phyloP scores from a whole-genome alignment of 2,113 vertebrate species.

The Diphyllodes magnificus region DNA sequence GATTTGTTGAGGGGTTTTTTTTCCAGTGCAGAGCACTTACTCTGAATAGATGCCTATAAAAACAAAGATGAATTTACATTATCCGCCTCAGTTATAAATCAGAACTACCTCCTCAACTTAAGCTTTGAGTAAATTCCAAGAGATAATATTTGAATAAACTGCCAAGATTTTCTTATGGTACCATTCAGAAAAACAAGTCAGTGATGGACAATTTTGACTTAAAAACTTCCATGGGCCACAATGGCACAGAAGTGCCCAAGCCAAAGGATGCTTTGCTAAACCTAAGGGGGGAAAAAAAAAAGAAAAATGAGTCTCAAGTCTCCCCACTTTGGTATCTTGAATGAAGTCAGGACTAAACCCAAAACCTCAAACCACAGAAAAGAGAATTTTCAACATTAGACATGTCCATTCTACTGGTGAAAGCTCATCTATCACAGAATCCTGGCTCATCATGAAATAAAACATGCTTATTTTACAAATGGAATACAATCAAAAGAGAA shows the following conservation, averaged over 20 bases:
- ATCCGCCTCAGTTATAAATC: constrained; percentile 19
- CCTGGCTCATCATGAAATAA: background rate
- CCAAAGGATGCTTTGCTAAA: background rate
- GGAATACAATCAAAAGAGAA: background rate
- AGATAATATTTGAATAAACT: constrained; percentile 33
- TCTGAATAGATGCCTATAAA: constrained; percentile 26
- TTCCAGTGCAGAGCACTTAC: background rate
- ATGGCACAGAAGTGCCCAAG: background rate
- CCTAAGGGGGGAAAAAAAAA: rapidly evolving
- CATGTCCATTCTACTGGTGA: background rate
- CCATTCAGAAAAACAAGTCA: background rate
- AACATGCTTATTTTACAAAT: background rate
- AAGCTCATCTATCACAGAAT: background rate
- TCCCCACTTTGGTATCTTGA: background rate
- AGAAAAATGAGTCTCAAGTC: background rate
- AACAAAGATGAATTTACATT: constrained; percentile 55
- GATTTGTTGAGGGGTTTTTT: background rate
- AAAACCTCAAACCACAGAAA: background rate
- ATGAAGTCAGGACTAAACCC: background rate
- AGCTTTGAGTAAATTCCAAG: constrained; percentile 23
- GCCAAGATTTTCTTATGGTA: background rate
- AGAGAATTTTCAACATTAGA: background rate
- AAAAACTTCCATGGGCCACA: background rate
- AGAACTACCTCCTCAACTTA: constrained; percentile 14
- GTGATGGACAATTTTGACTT: background rate